Evolutionary conservation across 2,113 vertebrate species (phyloP), one percentile per base, ranked within the genome.

Genomic region (Oplegnathus fasciatus): DNA sequence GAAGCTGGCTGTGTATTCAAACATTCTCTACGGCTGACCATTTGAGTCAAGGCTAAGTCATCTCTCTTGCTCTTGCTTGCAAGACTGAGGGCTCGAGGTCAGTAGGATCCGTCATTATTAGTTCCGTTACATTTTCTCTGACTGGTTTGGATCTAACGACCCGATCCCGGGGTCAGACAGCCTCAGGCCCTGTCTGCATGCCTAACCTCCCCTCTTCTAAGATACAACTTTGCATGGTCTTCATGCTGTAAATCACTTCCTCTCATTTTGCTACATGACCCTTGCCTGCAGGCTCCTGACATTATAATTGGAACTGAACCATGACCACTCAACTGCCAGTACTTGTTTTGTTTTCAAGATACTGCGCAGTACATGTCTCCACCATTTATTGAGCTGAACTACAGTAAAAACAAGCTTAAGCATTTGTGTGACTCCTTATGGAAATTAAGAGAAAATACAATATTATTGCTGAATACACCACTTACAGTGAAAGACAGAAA

Each of bases 111-210:
- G 72, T 91, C 88, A 84, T 92, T 80, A 90, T 90, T 91, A 87
- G 88, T 90, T 85, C 83, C 58, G 20, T 86, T 89, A 88, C 83
- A 92, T 88, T 88, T 83, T 90, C 76, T 79, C 64, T 37, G 86
- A 91, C 88, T 86, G 79, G 75, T 88, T 88, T 40, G 65, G 74
- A 91, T 89, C 78, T 65, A 66, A 78, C n/a, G 69, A 89, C 82
- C 90, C 10, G 26, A 65, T 72, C 81, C 79, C 44, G 58, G 48
- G 89, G 86, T 91, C 89, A 84, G 73, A 76, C 67, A 82, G 73
- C 89, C 80, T 58, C 57, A 15, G 70, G 80, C 65, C 11, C 28
- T 34, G 81, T 93, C 80, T 86, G 82, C 13, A 75, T 2, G 58
- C 60, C 76, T 77, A 24, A 82, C 66, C 71, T 83, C 78, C 26